A percentile compares a stretch with the other conserved stretches of the same genome.
These are phyloP conservation scores for Aselliscus stoliczkanus DNA, from an alignment of 2,797 vertebrate genomes.

Conservation along the genomic window DNA sequence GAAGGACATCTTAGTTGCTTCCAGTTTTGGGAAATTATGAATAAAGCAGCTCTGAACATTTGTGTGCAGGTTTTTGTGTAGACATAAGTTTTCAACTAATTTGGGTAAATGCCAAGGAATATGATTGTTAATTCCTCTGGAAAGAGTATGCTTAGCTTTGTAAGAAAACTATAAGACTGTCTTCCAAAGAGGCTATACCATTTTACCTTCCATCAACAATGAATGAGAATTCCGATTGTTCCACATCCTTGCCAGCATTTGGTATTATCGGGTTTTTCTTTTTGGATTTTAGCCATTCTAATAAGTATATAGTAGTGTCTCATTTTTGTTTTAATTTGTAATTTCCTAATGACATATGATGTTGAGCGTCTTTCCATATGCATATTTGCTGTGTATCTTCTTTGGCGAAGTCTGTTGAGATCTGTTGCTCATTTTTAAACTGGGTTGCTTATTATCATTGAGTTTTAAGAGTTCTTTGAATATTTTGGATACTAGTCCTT, in stretches of 20 bases:
- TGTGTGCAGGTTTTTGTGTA: background rate
- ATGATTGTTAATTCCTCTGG: background rate
- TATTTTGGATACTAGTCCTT: background rate
- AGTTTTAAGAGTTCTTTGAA: conserved; percentile 15
- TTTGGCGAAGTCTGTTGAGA: background rate
- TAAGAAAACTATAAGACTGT: background rate
- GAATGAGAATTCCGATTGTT: background rate
- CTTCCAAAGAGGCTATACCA: background rate
- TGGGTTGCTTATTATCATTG: background rate
- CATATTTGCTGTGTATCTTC: background rate
- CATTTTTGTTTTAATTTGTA: background rate
- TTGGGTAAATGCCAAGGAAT: background rate
- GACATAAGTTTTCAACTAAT: background rate
- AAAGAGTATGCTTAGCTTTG: background rate
- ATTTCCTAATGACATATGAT: background rate
- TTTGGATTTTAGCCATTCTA: background rate
- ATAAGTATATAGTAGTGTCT: background rate
- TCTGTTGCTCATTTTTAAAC: background rate
- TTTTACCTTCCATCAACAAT: background rate
- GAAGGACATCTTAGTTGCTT: conserved; percentile 18
- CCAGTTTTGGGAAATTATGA: background rate
- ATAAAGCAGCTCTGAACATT: background rate
- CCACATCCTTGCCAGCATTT: background rate
- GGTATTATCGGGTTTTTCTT: background rate
- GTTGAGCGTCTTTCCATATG: background rate